These are phyloP conservation scores for Calonectris borealis DNA, from an alignment of 2,113 vertebrate species.

Conservation along the genomic window DNA sequence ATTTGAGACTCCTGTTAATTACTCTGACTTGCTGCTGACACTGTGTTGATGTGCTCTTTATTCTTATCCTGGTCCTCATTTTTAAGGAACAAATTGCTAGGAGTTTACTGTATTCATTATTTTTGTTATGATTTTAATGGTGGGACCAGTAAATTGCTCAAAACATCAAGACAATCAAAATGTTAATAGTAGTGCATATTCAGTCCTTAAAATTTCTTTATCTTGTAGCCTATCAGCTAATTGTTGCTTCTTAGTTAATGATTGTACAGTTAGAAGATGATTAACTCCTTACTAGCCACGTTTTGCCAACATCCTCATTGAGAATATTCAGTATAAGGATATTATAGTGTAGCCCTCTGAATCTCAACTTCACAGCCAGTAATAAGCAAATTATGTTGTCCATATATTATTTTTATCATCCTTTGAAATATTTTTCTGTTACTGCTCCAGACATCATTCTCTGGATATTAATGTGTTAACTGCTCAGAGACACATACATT, in stretches of 20 bases:
- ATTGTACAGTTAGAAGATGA: not conserved
- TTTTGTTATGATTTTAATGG: not conserved
- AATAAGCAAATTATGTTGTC: not conserved
- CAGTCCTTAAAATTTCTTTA: not conserved
- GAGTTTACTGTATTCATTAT: not conserved
- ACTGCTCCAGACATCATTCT: not conserved
- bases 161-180: not conserved
- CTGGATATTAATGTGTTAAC: not conserved
- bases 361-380: not conserved
- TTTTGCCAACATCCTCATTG: not conserved
- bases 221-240: not conserved
- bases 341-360: not conserved
- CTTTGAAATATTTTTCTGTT: not conserved
- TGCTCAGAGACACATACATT: not conserved
- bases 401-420: not conserved
- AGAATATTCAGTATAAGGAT: not conserved
- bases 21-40: not conserved
- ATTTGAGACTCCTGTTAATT: not conserved
- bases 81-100: not conserved
- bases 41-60: not conserved
- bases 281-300: not conserved
- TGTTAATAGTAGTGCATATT: not conserved
- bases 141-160: not conserved
- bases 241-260: not conserved
- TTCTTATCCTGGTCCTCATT: not conserved